Conservation (phyloP, 2,113 vertebrate species). For the Labeo catla region DNA sequence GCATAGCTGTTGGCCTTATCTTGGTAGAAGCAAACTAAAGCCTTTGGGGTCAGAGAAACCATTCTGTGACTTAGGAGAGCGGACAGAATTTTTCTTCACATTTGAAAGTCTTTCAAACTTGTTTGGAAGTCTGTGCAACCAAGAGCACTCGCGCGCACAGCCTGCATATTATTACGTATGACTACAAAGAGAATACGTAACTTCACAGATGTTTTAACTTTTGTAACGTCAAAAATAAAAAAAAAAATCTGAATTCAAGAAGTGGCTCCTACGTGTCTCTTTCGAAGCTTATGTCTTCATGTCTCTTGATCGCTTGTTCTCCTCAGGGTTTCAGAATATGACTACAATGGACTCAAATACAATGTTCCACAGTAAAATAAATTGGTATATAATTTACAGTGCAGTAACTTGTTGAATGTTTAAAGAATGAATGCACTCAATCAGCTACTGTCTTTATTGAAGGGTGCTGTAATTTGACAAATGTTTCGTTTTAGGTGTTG, state of each 20-base stretch:
- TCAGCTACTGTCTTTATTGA: neutral
- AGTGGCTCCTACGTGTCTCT: neutral
- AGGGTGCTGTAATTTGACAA: neutral
- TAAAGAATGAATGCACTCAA: neutral
- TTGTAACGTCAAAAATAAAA: conserved; percentile 1
- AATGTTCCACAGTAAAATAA: neutral
- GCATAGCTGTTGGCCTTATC: neutral
- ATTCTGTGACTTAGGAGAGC: neutral
- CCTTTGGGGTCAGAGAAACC: neutral
- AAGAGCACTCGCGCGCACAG: neutral
- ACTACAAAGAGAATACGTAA: neutral
- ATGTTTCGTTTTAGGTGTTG: neutral
- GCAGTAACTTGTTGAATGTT: neutral
- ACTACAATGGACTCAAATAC: neutral
- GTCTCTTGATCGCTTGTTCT: neutral
- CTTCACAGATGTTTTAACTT: neutral
- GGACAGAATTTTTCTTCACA: neutral
- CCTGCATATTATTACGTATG: neutral
- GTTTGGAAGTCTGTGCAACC: neutral
- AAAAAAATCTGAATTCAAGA: neutral
- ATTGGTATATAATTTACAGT: neutral
- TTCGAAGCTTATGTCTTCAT: neutral
- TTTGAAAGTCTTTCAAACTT: neutral
- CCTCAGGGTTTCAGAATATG: neutral
- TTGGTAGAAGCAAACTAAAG: neutral